Evolutionary conservation across 53 echinoderm and acorn worm species (phyloP).

Genomic region (Mesocentrotus franciscanus): DNA sequence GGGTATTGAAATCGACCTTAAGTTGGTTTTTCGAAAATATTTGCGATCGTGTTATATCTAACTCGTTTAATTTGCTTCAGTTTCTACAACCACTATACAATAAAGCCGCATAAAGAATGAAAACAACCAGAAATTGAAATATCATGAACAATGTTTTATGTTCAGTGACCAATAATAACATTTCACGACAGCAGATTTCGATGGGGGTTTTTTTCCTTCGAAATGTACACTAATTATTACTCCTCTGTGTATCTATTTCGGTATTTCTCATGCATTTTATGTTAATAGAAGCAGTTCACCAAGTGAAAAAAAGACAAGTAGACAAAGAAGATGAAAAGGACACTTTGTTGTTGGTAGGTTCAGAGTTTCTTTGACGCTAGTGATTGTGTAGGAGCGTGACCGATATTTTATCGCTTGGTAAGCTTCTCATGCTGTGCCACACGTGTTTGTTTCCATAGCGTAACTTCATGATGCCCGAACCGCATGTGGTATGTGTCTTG

Average conservation of each 20-base stretch:
- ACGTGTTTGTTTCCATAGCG: constrained; percentile 1
- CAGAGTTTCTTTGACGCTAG: background rate
- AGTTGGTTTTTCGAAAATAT: no score
- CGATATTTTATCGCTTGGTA: background rate
- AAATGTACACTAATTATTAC: background rate
- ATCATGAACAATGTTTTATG: background rate
- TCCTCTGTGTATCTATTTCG: background rate
- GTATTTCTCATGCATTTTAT: background rate
- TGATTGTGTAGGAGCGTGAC: background rate
- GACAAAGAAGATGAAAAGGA: no score
- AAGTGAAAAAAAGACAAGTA: background rate
- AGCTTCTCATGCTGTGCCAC: background rate
- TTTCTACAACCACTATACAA: no score
- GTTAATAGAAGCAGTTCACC: no score
- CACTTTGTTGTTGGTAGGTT: no score
- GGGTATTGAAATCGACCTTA: no score
- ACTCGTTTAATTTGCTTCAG: no score
- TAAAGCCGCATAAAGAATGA: no score
- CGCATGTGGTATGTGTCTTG: constrained; percentile 14
- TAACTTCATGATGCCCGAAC: background rate
- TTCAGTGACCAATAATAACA: background rate
- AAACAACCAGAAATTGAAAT: background rate
- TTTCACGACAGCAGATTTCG: background rate
- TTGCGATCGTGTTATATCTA: no score
- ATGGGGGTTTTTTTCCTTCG: background rate